Evolutionary conservation across 1,140 invertebrate genomes (phyloP).

Genomic region (Pararge aegeria): DNA sequence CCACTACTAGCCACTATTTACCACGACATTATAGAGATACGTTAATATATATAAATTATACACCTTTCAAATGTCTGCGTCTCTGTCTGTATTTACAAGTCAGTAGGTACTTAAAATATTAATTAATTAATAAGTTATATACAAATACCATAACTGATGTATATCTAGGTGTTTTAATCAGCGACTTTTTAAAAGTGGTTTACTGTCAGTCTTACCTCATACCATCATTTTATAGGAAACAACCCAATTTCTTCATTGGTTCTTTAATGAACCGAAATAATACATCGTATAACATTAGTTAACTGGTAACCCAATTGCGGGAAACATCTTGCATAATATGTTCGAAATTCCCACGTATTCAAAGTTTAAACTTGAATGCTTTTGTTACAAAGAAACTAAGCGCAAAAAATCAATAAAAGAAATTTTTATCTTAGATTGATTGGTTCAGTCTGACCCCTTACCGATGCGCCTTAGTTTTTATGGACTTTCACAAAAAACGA

Average conservation of each 20-base stretch:
- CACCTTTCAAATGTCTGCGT: too few species aligned
- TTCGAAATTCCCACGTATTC: constrained; percentile 70
- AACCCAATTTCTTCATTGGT: neutral
- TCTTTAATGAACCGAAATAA: neutral
- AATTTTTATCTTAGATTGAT: constrained; percentile 77
- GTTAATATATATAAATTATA: too few species aligned
- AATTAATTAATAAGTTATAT: too few species aligned
- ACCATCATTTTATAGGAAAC: too few species aligned
- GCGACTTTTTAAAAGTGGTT: too few species aligned
- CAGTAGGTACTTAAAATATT: too few species aligned
- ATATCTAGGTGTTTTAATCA: too few species aligned
- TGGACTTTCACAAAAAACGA: constrained; percentile 70
- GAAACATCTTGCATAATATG: constrained; percentile 28
- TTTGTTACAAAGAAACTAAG: constrained; percentile 33
- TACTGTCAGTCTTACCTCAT: too few species aligned
- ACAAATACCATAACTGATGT: too few species aligned
- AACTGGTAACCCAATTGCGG: neutral
- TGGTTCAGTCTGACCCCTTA: constrained; percentile 73
- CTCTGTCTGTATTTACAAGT: too few species aligned
- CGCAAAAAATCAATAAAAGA: constrained; percentile 72
- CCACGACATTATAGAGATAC: too few species aligned
- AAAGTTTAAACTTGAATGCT: constrained; percentile 45
- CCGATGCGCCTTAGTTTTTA: constrained; percentile 65
- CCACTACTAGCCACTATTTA: too few species aligned
- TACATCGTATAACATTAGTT: neutral